Percentiles rank a stretch among this genome's conserved stretches.
Conservation (phyloP, 2,888 invertebrate species). For the Drosophila atroscutellata region DNA sequence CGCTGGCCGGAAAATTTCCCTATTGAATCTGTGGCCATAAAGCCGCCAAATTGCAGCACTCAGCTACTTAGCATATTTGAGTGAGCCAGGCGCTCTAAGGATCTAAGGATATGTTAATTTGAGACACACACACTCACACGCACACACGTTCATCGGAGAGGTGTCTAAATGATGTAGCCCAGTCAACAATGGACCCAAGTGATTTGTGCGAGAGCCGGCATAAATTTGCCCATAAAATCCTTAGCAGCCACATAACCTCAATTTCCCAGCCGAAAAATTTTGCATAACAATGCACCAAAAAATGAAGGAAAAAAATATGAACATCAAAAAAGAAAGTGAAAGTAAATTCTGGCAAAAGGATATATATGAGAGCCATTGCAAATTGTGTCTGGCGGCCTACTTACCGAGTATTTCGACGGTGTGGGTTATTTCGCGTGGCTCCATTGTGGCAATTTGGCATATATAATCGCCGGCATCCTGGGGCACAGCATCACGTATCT, state of each 20-base stretch:
- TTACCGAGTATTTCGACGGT: slow-evolving; percentile 89
- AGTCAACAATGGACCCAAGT: slow-evolving; percentile 76
- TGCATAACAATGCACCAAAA: slow-evolving; percentile 70
- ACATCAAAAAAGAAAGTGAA: slow-evolving; percentile 1
- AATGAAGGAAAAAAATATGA: background rate
- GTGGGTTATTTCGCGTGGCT: slow-evolving; percentile 88
- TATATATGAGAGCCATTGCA: slow-evolving; percentile 14
- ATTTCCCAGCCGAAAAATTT: slow-evolving; percentile 43
- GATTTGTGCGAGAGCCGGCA: slow-evolving; percentile 69
- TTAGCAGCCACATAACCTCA: slow-evolving; percentile 28
- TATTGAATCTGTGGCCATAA: slow-evolving; percentile 79
- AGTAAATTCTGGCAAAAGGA: background rate
- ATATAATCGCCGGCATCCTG: slow-evolving; percentile 89
- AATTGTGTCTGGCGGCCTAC: slow-evolving; percentile 69
- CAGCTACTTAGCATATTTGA: slow-evolving; percentile 78
- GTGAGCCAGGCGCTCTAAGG: slow-evolving; percentile 57
- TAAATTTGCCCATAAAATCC: slow-evolving; percentile 65
- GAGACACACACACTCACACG: slow-evolving; percentile 43
- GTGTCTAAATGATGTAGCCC: slow-evolving; percentile 70
- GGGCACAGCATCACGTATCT: slow-evolving; percentile 88
- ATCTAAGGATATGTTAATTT: slow-evolving; percentile 80
- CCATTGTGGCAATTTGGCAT: slow-evolving; percentile 89
- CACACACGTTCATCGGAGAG: slow-evolving; percentile 47
- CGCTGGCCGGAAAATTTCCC: slow-evolving; percentile 57
- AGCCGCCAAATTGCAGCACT: slow-evolving; percentile 77